Evolutionary conservation across 1,140 invertebrate species (phyloP), one percentile per base, ranked within the genome.

Genomic region (Heliconius congener): DNA sequence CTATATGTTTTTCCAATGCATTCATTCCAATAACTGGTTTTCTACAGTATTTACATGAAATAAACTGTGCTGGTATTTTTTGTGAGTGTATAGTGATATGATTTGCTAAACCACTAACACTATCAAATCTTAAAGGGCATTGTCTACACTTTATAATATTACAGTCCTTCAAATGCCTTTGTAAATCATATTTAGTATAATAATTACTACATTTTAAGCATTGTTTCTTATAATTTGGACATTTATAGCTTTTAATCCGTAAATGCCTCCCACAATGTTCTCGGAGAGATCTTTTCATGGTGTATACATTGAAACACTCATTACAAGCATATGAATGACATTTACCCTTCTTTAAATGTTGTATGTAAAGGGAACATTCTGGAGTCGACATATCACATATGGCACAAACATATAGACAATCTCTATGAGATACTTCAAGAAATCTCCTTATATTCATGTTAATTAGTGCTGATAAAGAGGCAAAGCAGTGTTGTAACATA

Each of bases 1-100:
- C 80, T 2, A 94, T 86, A 57, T 94, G 93, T 79, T 91, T 91
- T 1, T 86, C 66, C n/a, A 93, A 71, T 8, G 80, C 81, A 4
- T 79, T 73, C 4, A 55, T 57, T 0, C 90, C 90, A 8, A 91
- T 87, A 77, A 87, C 89, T 16, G 90, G 87, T 60, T 81, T 85
- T 8, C 82, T 75, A 60, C 93, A 94, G 71, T 87, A 90, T 39
- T 84, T 88, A 27, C 93, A 94, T 1, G 60, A 52, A 42, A 81
- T 52, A 19, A 92, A 39, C 3, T 78, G 74, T 5, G 89, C 52
- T 0, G 82, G 71, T 11, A 78, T 55, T 0, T 84, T 81, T 71
- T 91, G 89, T 0, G 71, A 71, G 19, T 82, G 73, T 0, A 74
- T 77, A 27, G 87, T 85, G 8, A 77, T 50, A 71, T 94, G 93